Percentiles rank a stretch among this genome's conserved stretches.
phyloP scores from a whole-genome alignment of 2,888 invertebrate species.

The Sinhomidia bicolor region DNA sequence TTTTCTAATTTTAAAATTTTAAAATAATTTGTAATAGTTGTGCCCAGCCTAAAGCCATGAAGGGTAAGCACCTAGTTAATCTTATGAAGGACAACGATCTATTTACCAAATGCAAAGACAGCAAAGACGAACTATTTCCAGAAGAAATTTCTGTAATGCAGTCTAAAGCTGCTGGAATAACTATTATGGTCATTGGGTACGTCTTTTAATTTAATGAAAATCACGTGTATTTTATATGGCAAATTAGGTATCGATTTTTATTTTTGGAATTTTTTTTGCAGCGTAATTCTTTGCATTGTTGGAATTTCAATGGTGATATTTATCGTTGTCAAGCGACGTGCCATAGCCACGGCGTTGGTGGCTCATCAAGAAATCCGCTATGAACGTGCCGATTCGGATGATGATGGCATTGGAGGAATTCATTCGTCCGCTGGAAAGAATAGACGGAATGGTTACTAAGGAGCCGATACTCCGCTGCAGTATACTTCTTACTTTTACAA shows the following conservation, averaged over 20 bases:
- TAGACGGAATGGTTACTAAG: slow-evolving; percentile 5
- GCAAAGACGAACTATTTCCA: slow-evolving; percentile 60
- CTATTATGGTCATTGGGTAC: slow-evolving; percentile 77
- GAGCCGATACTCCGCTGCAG: background rate
- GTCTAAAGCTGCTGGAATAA: slow-evolving; percentile 71
- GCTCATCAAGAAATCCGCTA: slow-evolving; percentile 78
- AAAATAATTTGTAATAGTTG: slow-evolving; percentile 74
- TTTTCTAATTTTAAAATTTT: too few species aligned
- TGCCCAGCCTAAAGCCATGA: slow-evolving; percentile 74
- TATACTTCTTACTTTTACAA: background rate
- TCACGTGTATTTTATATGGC: too few species aligned
- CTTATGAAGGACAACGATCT: slow-evolving; percentile 69
- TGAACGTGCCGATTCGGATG: slow-evolving; percentile 78
- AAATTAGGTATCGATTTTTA: too few species aligned
- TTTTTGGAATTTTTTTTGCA: slow-evolving; percentile 59
- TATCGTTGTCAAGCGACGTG: slow-evolving; percentile 77
- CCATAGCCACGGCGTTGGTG: slow-evolving; percentile 77
- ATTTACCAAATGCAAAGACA: slow-evolving; percentile 73
- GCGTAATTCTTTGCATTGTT: slow-evolving; percentile 75
- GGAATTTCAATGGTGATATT: slow-evolving; percentile 76
- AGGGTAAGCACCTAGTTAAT: slow-evolving; percentile 60
- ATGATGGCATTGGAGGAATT: slow-evolving; percentile 71
- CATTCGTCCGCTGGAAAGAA: slow-evolving; percentile 41
- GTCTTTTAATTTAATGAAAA: background rate
- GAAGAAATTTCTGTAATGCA: slow-evolving; percentile 48